phyloP scores from a whole-genome alignment of 2,797 vertebrate species.

The Sebastes paucispinis region DNA sequence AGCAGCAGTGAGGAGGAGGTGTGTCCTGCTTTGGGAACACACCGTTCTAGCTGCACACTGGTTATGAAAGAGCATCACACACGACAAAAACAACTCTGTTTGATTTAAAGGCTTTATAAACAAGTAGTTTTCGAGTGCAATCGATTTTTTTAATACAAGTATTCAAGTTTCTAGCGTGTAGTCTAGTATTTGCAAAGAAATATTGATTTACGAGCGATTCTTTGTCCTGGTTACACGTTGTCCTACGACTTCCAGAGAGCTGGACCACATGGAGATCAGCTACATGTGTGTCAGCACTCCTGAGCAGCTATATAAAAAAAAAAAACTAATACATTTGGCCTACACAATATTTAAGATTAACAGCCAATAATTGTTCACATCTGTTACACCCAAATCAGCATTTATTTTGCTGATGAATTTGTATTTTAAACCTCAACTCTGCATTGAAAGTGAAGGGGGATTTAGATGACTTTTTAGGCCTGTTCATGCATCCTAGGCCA shows the following conservation, averaged over 20 bases:
- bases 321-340: neutral
- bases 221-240: constrained; percentile 3
- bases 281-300: neutral
- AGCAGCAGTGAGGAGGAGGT: constrained; percentile 32
- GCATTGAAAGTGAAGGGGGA: neutral
- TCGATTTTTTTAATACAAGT: accelerated
- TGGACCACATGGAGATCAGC: neutral
- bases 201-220: neutral
- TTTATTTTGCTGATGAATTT: neutral
- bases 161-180: accelerated
- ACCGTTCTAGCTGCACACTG: constrained; percentile 36
- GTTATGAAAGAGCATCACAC: constrained; percentile 16
- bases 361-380: neutral
- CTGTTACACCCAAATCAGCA: neutral
- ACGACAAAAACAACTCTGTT: accelerated
- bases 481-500: neutral
- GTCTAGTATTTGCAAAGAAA: neutral
- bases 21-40: constrained; percentile 65
- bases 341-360: neutral
- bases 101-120: neutral
- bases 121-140: too few species aligned
- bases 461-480: neutral
- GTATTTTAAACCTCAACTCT: neutral
- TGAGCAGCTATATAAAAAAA: neutral
- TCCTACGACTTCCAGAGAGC: neutral